Evolutionary conservation across 2,797 vertebrate species (phyloP), one percentile per base, ranked within the genome.

Genomic region (Parambassis ranga): DNA sequence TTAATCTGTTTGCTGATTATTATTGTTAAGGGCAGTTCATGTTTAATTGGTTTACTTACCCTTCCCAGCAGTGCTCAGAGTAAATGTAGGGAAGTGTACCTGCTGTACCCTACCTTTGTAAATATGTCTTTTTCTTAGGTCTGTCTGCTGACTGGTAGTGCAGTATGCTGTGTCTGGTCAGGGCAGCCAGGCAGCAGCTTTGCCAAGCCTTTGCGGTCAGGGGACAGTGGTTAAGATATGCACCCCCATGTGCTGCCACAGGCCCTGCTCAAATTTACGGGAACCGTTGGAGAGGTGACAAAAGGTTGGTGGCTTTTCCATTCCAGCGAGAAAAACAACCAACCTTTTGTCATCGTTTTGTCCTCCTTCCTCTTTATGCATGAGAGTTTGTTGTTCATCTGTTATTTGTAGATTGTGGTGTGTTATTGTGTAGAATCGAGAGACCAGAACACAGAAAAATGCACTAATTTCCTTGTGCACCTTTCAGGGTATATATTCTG

Each of bases 221-320:
- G 89, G 89, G 85, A 80, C 92, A 91, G 80, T 93, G 89, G 90
- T 89, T 87, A 83, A 91, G 92, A 89, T 83, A 90, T 82, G 81
- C 79, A 13, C 81, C 81, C 42, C 90, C 91, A 62, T 85, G 80
- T 76, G 81, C 87, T 71, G 81, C 90, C 82, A 76, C 88, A 68
- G 81, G 84, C 72, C 90, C 92, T 51, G 32, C 83, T 76, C 87
- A 92, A 82, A 89, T 87, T 82, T 91, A 90, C 73, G 91, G 91
- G 68, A 92, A 88, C 78, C 88, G 89, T 66, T 93, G 93, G 91
- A 94, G 77, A 94, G 89, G 93, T 94, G 94, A 90, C 92, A 94
- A 93, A 92, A 96, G 95, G 95, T 96, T 95, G 94, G 95, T 96
- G 91, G 92, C 87, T 88, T 80, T 94, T 94, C 82, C 82, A 78